These are phyloP conservation scores for Tinea trinotella DNA, from an alignment of 2,888 invertebrate genomes.

Conservation along the genomic window DNA sequence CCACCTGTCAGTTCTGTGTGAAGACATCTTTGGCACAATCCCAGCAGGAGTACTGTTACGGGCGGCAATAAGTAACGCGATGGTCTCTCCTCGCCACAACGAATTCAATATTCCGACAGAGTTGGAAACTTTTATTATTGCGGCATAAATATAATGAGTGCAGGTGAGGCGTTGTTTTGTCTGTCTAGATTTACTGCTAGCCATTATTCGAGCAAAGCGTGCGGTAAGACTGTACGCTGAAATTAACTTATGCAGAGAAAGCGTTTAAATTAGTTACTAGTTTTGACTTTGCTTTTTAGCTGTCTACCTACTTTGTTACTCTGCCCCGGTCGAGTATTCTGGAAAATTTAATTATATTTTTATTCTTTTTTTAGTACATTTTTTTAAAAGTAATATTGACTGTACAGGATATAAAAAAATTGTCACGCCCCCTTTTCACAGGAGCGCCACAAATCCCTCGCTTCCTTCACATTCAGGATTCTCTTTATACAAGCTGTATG, in stretches of 20 bases:
- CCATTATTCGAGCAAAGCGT: slow-evolving; percentile 38
- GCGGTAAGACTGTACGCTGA: slow-evolving; percentile 36
- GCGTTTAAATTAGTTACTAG: slow-evolving; percentile 45
- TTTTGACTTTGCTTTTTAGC: slow-evolving; percentile 29
- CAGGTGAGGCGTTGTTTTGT: slow-evolving; percentile 61
- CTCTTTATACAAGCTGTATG: no score
- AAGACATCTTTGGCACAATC: slow-evolving; percentile 4
- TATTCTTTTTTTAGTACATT: no score
- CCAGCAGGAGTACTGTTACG: slow-evolving; percentile 26
- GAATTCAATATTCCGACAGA: slow-evolving; percentile 67
- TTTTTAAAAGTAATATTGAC: no score
- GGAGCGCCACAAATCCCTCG: no score
- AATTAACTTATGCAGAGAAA: slow-evolving; percentile 37
- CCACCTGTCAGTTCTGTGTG: not conserved
- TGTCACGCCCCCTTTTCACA: no score
- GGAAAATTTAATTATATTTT: no score
- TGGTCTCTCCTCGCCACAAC: slow-evolving; percentile 46
- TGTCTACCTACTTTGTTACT: not conserved
- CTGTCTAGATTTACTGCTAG: slow-evolving; percentile 56
- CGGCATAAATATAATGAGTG: slow-evolving; percentile 70
- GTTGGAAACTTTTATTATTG: slow-evolving; percentile 70
- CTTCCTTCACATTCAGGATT: no score
- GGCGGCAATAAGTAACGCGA: slow-evolving; percentile 67
- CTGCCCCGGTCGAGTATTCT: no score
- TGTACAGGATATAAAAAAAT: no score